A percentile compares a stretch with the other conserved stretches of the same genome.
These are phyloP conservation scores for Meloe dianella DNA, from an alignment of 2,888 invertebrate species.

Conservation along the genomic window DNA sequence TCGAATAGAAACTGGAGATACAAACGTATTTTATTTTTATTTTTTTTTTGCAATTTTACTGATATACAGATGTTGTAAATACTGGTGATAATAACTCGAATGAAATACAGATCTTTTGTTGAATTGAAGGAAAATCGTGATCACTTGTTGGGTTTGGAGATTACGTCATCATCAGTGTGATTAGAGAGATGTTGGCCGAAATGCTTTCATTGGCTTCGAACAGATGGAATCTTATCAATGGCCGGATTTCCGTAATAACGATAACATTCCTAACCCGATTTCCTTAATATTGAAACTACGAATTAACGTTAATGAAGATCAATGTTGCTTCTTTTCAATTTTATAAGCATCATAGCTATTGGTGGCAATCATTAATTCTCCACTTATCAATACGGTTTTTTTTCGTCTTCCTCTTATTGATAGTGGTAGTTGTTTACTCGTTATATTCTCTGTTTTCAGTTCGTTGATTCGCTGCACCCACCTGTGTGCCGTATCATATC, in stretches of 20 bases:
- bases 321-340: neutral
- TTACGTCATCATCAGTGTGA: constrained; percentile 9
- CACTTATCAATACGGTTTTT: no score
- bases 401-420: neutral
- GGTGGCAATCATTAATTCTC: neutral
- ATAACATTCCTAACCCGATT: neutral
- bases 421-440: neutral
- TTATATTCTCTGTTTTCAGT: neutral
- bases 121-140: constrained; percentile 10
- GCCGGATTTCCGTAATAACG: constrained; percentile 1
- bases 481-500: constrained; percentile 9
- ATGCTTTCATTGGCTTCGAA: neutral
- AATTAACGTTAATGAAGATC: neutral
- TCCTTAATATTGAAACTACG: neutral
- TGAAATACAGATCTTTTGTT: neutral
- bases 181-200: neutral
- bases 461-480: constrained; percentile 6
- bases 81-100: constrained; percentile 3
- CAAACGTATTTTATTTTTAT: neutral
- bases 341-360: neutral
- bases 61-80: constrained; percentile 14
- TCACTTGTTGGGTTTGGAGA: constrained; percentile 13
- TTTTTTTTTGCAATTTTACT: no score
- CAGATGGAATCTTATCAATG: constrained; percentile 3
- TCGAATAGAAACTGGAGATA: no score